Conservation (phyloP, 2,797 vertebrate genomes). For the Sebastes aleutianus region DNA sequence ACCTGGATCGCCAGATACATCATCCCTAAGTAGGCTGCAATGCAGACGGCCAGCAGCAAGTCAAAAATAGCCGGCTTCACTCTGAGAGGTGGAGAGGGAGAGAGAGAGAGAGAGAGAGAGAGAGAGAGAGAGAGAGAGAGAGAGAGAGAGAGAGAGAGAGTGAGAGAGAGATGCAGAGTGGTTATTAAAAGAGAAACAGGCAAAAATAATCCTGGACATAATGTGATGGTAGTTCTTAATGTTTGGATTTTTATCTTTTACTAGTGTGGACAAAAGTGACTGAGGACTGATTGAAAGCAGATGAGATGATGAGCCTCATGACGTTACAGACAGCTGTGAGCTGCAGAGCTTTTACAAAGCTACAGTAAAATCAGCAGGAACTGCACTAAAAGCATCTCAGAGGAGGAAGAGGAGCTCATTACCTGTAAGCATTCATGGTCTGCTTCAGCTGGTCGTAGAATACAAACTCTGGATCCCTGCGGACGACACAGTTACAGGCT, state of each 20-base stretch:
- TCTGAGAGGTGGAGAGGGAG: slow-evolving; percentile 69
- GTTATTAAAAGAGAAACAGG: background rate
- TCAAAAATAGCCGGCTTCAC: slow-evolving; percentile 99
- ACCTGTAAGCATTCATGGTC: slow-evolving; percentile 99
- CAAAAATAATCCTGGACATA: background rate
- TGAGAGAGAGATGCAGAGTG: background rate
- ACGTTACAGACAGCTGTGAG: background rate
- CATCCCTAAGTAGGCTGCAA: slow-evolving; percentile 93
- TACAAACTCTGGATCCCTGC: slow-evolving; percentile 97
- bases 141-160: background rate
- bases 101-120: rapidly evolving
- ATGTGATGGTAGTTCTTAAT: background rate
- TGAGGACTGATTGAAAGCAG: background rate
- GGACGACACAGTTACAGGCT: background rate
- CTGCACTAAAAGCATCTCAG: background rate
- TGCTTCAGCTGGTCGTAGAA: slow-evolving; percentile 99
- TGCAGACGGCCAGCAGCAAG: slow-evolving; percentile 94
- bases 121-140: too few species aligned
- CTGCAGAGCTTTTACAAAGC: background rate
- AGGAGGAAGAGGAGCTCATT: background rate
- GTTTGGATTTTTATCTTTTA: background rate
- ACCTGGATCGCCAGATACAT: slow-evolving; percentile 96
- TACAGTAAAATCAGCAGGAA: slow-evolving; percentile 1
- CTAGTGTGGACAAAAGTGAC: background rate
- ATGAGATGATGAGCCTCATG: background rate